These are phyloP conservation scores for Stictocephala bisonia DNA, from an alignment of 2,888 invertebrate genomes.

Conservation along the genomic window DNA sequence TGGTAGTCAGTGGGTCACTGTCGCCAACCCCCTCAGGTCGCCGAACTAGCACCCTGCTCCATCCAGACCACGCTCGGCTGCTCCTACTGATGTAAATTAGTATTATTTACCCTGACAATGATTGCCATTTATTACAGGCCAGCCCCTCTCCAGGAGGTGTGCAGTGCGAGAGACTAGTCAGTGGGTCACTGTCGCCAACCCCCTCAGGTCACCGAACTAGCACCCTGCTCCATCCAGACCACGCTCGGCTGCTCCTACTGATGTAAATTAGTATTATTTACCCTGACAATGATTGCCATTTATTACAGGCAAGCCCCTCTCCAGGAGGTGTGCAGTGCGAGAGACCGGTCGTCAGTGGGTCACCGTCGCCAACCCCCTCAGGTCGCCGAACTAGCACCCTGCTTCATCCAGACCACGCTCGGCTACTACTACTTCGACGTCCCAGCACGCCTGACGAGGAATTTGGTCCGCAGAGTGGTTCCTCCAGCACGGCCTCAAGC, in stretches of 20 bases:
- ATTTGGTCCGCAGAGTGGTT: conserved; percentile 58
- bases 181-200: conserved; percentile 61
- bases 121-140: too few relatives aligned
- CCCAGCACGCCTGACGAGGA: conserved; percentile 52
- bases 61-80: conserved; percentile 78
- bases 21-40: conserved; percentile 67
- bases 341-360: conserved; percentile 46
- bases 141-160: conserved; percentile 58
- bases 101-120: too few relatives aligned
- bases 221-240: conserved; percentile 74
- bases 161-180: conserved; percentile 19
- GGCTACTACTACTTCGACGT: conserved; percentile 71
- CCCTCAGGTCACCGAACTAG: conserved; percentile 69
- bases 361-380: conserved; percentile 64
- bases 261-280: too few relatives aligned
- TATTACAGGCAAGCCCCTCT: conserved; percentile 65
- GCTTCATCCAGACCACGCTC: conserved; percentile 77
- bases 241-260: conserved; percentile 74
- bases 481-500: conserved; percentile 71
- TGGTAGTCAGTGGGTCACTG: conserved; percentile 58
- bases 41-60: conserved; percentile 70
- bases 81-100: too few relatives aligned
- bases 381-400: conserved; percentile 70
- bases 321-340: conserved; percentile 42
- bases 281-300: too few relatives aligned